phyloP scores from a whole-genome alignment of 2,113 vertebrate species.

The Baryphthengus martii region DNA sequence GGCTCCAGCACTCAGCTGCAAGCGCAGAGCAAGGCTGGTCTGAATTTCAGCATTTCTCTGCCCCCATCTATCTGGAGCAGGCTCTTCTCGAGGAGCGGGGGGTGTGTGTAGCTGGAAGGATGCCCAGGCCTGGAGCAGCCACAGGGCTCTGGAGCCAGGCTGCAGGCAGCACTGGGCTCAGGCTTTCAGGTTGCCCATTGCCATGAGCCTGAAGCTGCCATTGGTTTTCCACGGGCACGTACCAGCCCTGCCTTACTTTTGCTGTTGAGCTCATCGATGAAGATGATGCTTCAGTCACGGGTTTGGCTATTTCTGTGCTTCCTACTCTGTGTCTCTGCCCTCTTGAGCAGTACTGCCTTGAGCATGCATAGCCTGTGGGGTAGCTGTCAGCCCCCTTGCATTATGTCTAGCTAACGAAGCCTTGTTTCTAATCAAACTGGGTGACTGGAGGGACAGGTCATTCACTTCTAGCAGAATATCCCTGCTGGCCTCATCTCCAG shows the following conservation, averaged over 20 bases:
- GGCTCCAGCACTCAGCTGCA: not conserved
- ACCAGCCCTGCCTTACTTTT: not conserved
- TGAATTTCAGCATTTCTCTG: not conserved
- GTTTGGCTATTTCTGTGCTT: not conserved
- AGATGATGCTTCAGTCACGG: not conserved
- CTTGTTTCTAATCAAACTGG: not conserved
- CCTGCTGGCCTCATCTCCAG: not conserved
- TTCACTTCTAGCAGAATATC: not conserved
- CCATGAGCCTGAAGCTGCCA: not conserved
- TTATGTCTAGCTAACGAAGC: accelerated
- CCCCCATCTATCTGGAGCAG: not conserved
- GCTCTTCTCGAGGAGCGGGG: not conserved
- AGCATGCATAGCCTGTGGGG: not conserved
- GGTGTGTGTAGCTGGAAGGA: not conserved
- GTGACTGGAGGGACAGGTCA: not conserved
- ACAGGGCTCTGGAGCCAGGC: not conserved
- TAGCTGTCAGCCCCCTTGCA: not conserved
- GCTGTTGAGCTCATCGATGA: not conserved
- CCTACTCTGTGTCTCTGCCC: not conserved
- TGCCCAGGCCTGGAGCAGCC: not conserved
- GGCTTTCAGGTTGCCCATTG: not conserved
- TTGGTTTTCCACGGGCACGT: accelerated
- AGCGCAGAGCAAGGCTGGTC: not conserved
- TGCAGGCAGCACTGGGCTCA: not conserved
- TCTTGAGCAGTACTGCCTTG: not conserved